A percentile compares a stretch with the other conserved stretches of the same genome.
Conservation (phyloP, 2,888 invertebrate genomes). For the Drosophila percnosoma region DNA sequence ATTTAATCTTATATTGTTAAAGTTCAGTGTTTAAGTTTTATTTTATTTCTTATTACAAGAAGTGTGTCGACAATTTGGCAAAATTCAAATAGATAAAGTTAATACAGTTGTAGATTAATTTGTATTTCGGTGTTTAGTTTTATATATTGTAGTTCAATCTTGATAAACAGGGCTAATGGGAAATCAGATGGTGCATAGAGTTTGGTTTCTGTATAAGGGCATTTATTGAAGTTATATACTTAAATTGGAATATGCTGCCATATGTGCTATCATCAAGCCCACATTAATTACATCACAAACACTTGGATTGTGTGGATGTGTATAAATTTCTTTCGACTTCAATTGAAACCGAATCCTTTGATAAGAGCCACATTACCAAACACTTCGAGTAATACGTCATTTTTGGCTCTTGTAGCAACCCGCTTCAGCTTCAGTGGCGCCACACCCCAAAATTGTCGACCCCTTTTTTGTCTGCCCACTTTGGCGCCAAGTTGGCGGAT, state of each 20-base stretch:
- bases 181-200: no score
- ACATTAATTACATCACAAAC: not conserved
- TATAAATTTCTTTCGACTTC: conserved; percentile 4
- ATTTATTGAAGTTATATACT: not conserved
- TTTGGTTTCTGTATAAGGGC: no score
- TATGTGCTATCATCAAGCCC: not conserved
- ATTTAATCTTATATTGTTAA: not conserved
- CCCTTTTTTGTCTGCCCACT: conserved; percentile 51
- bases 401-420: conserved; percentile 13
- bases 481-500: conserved; percentile 65
- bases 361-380: conserved; percentile 27
- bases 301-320: not conserved
- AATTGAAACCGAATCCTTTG: conserved; percentile 34
- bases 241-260: not conserved
- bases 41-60: no score
- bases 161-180: no score
- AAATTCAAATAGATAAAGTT: no score
- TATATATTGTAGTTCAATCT: no score
- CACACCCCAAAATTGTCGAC: conserved; percentile 28
- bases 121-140: no score
- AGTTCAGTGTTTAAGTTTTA: no score
- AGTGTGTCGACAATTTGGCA: no score
- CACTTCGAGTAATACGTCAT: not conserved
- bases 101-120: no score
- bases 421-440: conserved; percentile 34